These are phyloP conservation scores for Cercopithecus mona DNA, from an alignment of 2,113 vertebrate species.

Conservation along the genomic window DNA sequence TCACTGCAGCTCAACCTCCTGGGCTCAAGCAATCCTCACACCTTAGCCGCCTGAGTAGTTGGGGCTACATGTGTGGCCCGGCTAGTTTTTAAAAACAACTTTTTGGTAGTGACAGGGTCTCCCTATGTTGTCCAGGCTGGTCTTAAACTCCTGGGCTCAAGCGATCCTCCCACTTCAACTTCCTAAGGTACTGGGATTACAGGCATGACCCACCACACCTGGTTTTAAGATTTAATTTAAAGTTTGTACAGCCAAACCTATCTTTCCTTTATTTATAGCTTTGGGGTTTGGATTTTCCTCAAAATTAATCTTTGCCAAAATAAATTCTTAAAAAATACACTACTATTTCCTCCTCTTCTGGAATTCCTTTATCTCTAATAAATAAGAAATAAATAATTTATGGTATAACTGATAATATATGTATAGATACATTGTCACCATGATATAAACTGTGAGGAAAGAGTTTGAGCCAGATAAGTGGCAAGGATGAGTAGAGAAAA, in stretches of 20 bases:
- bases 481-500: neutral
- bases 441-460: neutral
- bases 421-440: neutral
- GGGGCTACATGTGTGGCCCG: too few relatives aligned
- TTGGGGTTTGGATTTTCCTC: neutral
- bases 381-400: neutral
- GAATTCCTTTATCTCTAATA: neutral
- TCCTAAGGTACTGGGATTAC: too few relatives aligned
- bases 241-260: neutral
- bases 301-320: neutral
- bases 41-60: too few relatives aligned
- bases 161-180: too few relatives aligned
- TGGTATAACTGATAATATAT: neutral
- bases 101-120: too few relatives aligned
- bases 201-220: too few relatives aligned
- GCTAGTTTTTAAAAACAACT: too few relatives aligned
- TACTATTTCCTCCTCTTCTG: neutral
- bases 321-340: neutral
- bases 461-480: neutral
- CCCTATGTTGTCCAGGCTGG: too few relatives aligned
- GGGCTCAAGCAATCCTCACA: too few relatives aligned
- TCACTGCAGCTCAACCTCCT: too few relatives aligned
- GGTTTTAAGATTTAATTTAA: neutral
- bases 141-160: too few relatives aligned
- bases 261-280: neutral